Conservation (phyloP, 2,797 vertebrate genomes). For the Gymnoscopelus microlampas region DNA sequence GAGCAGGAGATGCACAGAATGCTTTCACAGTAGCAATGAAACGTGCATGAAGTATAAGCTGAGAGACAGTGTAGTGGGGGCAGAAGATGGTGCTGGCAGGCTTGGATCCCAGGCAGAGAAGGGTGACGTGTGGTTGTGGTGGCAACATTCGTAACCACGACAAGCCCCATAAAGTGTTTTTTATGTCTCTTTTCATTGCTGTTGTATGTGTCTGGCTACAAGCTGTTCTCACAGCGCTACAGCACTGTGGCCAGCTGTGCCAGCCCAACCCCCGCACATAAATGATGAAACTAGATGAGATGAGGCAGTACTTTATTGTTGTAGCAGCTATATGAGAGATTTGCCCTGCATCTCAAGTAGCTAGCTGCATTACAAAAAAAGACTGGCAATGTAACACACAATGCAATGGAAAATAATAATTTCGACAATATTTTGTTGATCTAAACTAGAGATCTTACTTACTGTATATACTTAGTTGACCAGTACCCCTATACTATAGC, state of each 20-base stretch:
- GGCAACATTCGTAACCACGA: no score
- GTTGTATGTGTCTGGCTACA: conserved; percentile 63
- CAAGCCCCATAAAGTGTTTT: conserved; percentile 23
- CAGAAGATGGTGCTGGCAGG: no score
- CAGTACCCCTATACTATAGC: no score
- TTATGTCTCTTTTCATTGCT: conserved; percentile 64
- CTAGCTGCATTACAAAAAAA: conserved; percentile 41
- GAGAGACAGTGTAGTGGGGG: no score
- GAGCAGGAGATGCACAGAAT: no score
- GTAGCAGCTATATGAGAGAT: conserved; percentile 49
- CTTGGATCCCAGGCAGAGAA: no score
- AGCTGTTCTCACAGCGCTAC: conserved; percentile 63
- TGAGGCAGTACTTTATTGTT: conserved; percentile 39
- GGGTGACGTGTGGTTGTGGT: no score
- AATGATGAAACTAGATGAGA: conserved; percentile 69
- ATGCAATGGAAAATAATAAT: conserved; percentile 29
- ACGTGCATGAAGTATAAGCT: no score
- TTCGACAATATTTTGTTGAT: neutral
- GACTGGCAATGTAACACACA: conserved; percentile 36
- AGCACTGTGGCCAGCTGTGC: conserved; percentile 67
- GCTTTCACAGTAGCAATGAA: no score
- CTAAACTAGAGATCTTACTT: no score
- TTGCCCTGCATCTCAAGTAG: conserved; percentile 54
- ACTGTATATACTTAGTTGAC: no score
- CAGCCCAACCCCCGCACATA: conserved; percentile 58